A percentile compares a stretch with the other conserved stretches of the same genome.
Conservation (phyloP, 2,797 vertebrate species). For the Onychomys arenicola region DNA sequence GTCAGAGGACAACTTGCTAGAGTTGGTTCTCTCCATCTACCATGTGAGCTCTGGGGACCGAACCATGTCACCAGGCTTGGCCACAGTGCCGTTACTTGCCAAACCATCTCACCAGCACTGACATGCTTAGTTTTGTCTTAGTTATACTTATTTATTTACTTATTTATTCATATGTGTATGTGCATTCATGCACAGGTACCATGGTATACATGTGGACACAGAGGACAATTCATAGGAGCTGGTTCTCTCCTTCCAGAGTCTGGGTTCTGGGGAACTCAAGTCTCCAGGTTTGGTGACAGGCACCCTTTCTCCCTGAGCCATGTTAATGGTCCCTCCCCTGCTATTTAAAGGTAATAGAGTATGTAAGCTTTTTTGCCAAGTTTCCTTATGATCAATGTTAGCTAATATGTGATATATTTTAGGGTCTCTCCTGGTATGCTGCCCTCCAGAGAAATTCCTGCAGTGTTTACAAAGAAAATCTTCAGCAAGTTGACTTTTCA, state of each 20-base stretch:
- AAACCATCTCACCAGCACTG: neutral
- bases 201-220: neutral
- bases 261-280: neutral
- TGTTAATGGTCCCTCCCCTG: neutral
- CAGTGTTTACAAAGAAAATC: neutral
- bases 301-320: neutral
- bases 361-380: neutral
- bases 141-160: neutral
- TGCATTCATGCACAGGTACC: neutral
- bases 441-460: neutral
- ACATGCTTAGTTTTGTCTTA: neutral
- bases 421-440: neutral
- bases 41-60: neutral
- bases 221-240: neutral
- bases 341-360: neutral
- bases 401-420: neutral
- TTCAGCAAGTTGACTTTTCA: constrained; percentile 5
- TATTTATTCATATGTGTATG: neutral
- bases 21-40: neutral
- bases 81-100: neutral
- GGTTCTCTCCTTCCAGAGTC: neutral
- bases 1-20: neutral
- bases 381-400: constrained; percentile 17
- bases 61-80: neutral
- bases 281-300: neutral